Percentiles rank a stretch among this genome's conserved stretches.
phyloP scores from a whole-genome alignment of 2,888 invertebrate species.

The Drosophila melanosoma region DNA sequence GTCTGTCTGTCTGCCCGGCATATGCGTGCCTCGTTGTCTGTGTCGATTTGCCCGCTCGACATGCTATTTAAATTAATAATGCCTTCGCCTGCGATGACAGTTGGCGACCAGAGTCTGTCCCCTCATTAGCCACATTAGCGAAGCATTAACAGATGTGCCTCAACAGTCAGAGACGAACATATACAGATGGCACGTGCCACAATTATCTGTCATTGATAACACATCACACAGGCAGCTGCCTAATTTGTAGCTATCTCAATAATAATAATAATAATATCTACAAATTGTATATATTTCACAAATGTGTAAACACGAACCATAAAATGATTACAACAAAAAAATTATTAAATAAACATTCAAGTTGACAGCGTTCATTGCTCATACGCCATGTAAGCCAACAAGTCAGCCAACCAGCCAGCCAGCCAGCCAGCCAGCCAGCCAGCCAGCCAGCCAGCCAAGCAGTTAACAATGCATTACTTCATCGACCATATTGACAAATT shows the following conservation, averaged over 20 bases:
- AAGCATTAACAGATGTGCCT: slow-evolving; percentile 36
- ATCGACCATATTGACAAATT: slow-evolving; percentile 49
- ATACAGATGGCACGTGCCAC: slow-evolving; percentile 26
- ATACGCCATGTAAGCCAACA: slow-evolving; percentile 26
- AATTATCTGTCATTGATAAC: not conserved
- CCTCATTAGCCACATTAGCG: slow-evolving; percentile 55
- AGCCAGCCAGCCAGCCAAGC: not conserved
- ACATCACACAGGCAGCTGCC: slow-evolving; percentile 38
- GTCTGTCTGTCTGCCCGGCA: slow-evolving; percentile 5
- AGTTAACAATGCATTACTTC: slow-evolving; percentile 33
- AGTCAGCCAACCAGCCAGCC: not conserved
- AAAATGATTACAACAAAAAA: slow-evolving; percentile 20
- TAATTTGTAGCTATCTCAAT: slow-evolving; percentile 53
- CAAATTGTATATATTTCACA: not conserved
- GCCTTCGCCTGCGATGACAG: slow-evolving; percentile 41
- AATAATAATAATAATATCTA: slow-evolving; percentile 21
- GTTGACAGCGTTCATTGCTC: slow-evolving; percentile 14
- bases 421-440: not conserved
- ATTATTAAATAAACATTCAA: slow-evolving; percentile 34
- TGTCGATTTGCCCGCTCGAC: slow-evolving; percentile 28
- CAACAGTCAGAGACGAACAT: not conserved
- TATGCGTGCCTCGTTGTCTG: slow-evolving; percentile 2
- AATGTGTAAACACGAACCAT: slow-evolving; percentile 9
- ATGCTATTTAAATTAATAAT: slow-evolving; percentile 77
- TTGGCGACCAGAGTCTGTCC: slow-evolving; percentile 19